Conservation (phyloP, 2,113 vertebrate genomes). For the Columbina picui region DNA sequence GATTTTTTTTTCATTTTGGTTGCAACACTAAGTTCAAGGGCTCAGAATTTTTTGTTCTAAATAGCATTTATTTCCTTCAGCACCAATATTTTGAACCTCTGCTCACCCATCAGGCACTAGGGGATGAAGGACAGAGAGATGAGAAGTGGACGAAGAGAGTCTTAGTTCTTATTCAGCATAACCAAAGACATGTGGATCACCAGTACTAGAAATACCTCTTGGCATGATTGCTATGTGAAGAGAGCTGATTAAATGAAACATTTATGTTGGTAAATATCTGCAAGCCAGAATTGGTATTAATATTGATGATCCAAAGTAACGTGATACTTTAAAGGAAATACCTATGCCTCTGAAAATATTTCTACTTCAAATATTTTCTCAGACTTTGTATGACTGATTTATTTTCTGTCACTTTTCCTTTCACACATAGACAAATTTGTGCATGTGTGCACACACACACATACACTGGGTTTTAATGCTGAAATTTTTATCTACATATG, state of each 20-base stretch:
- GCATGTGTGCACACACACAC: neutral
- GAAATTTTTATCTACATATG: neutral
- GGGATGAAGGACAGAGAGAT: neutral
- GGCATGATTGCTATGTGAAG: neutral
- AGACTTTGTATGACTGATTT: neutral
- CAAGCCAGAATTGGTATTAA: neutral
- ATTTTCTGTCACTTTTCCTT: neutral
- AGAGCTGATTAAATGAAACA: neutral
- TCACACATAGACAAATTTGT: neutral
- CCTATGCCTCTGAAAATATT: neutral
- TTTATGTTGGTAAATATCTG: neutral
- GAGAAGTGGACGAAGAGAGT: fast-evolving
- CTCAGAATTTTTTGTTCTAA: neutral
- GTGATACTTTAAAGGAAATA: neutral
- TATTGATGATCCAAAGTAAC: neutral
- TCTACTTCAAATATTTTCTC: neutral
- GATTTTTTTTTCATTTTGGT: neutral
- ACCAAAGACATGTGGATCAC: neutral
- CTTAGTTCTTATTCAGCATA: neutral
- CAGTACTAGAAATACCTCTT: neutral
- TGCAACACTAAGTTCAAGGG: neutral
- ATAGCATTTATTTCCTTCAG: neutral
- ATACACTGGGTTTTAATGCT: fast-evolving
- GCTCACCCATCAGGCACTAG: fast-evolving
- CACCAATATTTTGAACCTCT: neutral